Evolutionary conservation across 2,113 vertebrate species (phyloP), one percentile per base, ranked within the genome.

Genomic region (Cyprinus carpio): DNA sequence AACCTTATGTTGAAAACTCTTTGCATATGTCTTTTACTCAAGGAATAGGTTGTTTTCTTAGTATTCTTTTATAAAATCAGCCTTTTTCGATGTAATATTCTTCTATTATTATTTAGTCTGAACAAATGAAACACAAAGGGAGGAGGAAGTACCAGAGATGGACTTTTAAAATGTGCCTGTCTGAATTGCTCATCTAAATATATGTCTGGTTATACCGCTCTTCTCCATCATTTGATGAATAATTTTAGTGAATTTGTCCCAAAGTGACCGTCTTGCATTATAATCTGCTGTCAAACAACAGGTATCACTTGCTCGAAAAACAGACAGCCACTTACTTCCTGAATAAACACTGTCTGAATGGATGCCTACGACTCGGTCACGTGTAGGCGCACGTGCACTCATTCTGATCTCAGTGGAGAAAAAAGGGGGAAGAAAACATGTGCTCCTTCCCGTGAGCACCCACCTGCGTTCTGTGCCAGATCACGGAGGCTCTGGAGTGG

Each of bases 391-490:
- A 76, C 23, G 71, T 76, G 82, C 51, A 40, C 84, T 64, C 23
- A 43, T 60, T 74, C 83, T 34, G 25, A 49, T 58, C 31, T 29
- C 29, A 13, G 13, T 43, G 12, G 10, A 64, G n/a, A 49, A 82
- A 18, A 72, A 62, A 15, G 8, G 18, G 4, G 29, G 9, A 56
- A 78, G 18, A 46, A 85, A 34, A 46, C 43, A 12, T 62, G 37
- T 34, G 65, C 23, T 62, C 4, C 23, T 79, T 79, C 56, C 85
- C 34, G 27, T 37, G 78, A 54, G 43, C 31, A 85, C 93, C 92
- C 90, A 99, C 98, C 96, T 99, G 98, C 58, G 98, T 99, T 95
- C 98, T 96, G 93, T 99, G 98, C 98, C 98, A 99, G 94, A 99
- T 99, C 87, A 99, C 98, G 1, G 98, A 99, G 0, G 98, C 98